Base-by-base conservation (phyloP, 2,888 invertebrate genomes). In the Drosophila anomalata region DNA sequence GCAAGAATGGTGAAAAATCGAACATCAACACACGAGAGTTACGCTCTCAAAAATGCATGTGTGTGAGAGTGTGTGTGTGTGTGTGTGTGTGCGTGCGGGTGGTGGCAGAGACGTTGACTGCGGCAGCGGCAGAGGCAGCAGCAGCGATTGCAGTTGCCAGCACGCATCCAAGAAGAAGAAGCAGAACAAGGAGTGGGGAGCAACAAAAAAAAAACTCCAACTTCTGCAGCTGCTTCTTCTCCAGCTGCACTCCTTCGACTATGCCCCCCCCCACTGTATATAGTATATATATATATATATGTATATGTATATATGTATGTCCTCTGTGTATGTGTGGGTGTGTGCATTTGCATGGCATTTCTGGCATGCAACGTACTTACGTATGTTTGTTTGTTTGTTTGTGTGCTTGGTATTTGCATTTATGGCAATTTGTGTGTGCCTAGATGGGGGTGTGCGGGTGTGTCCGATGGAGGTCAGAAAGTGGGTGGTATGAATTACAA, bases 1-100 rank as follows among this genome's bases (percentile, higher is more conserved):
- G 33, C 67, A 74, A 77, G 81, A 84, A 78, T 74, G 72, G 72
- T 84, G 81, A 80, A 81, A 81, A 81, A 81, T 81, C 81, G 81
- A 81, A 84, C 73, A 78, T 84, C 75, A 84, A 80, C 52, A 47
- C 60, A 47, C 60, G 54, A 44, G 22, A 52, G 52, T 51, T 36
- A 42, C 58, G 58, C 52, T 52, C 51, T 55, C 51, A 22, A 55
- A 60, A 68, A 61, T 60, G 41, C 48, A 6, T 39, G 17, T 51
- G 8, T 12, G 33, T 61, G 51, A 52, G 46, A 17, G 33, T 46
- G 31, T 31, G 31, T 52, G 56, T 59, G 44, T 53, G n/a, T 39
- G 66, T 54, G 60, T 53, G 57, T 60, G 44, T 48, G 22, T 39
- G 36, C 39, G 14, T 54, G 53, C 44, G 54, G 66, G 66, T 55